Evolutionary conservation across 2,888 invertebrate genomes (phyloP).

Genomic region (Sclerodermus sp.): DNA sequence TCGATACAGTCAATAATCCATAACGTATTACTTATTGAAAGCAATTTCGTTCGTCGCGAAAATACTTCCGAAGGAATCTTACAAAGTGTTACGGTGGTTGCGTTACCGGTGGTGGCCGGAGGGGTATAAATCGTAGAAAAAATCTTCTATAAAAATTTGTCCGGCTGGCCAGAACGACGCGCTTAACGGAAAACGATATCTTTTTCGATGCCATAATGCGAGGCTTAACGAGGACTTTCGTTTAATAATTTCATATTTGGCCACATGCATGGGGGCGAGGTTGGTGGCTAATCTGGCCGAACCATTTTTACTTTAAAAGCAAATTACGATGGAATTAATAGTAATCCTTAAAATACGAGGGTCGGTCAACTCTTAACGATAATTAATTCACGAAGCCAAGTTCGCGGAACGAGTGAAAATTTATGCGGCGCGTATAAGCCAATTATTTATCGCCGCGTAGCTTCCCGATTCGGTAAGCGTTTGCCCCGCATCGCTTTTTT

Average conservation of each 20-base stretch:
- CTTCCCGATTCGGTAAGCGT: too few relatives aligned
- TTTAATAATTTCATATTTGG: slow-evolving; percentile 29
- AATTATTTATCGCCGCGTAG: slow-evolving; percentile 35
- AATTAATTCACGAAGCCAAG: slow-evolving; percentile 35
- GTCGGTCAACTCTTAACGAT: slow-evolving; percentile 33
- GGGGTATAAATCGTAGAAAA: too few relatives aligned
- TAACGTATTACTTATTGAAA: too few relatives aligned
- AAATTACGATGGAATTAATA: slow-evolving; percentile 42
- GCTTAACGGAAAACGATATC: background rate
- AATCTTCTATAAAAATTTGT: too few relatives aligned
- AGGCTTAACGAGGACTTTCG: background rate
- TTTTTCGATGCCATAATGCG: background rate
- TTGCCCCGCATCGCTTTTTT: too few relatives aligned
- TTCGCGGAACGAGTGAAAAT: too few relatives aligned
- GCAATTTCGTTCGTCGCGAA: too few relatives aligned
- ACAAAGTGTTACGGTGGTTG: too few relatives aligned
- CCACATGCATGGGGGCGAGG: slow-evolving; percentile 6
- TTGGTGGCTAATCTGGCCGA: slow-evolving; percentile 23
- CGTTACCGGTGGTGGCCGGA: too few relatives aligned
- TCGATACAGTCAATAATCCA: too few relatives aligned
- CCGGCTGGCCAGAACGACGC: too few relatives aligned
- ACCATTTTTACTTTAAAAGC: slow-evolving; percentile 9
- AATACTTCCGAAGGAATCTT: too few relatives aligned
- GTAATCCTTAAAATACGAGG: slow-evolving; percentile 44
- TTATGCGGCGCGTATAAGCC: slow-evolving; percentile 35